A percentile compares a stretch with the other conserved stretches of the same genome.
These are phyloP conservation scores for Corythaeola cristata DNA, from an alignment of 2,113 vertebrate species.

Conservation along the genomic window DNA sequence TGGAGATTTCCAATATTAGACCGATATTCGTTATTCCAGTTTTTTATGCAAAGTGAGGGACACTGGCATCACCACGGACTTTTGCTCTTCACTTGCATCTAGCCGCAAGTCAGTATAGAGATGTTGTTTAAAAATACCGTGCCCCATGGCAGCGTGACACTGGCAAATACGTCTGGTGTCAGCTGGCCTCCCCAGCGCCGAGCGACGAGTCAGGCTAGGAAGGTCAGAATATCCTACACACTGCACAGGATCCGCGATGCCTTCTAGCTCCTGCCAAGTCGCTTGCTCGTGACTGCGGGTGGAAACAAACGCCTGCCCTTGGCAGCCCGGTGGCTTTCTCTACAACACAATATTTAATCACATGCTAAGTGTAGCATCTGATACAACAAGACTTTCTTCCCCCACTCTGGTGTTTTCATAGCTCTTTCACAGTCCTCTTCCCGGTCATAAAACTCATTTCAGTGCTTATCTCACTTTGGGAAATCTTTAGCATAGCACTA, in stretches of 20 bases:
- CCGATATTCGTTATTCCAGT: fast-evolving
- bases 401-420: too few relatives aligned
- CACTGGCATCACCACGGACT: fast-evolving
- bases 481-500: background rate
- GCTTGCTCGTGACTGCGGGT: background rate
- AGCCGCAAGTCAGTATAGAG: fast-evolving
- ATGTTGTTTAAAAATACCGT: background rate
- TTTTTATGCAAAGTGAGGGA: background rate
- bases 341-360: background rate
- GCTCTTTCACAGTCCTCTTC: background rate
- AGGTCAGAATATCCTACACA: constrained; percentile 30
- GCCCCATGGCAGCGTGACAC: background rate
- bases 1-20: background rate
- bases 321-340: fast-evolving
- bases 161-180: background rate
- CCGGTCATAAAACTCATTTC: background rate
- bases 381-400: background rate
- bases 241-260: background rate
- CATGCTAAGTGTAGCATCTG: fast-evolving
- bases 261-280: constrained; percentile 35
- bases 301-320: background rate
- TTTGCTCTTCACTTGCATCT: fast-evolving
- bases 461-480: background rate
- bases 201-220: background rate
- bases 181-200: background rate